Percentiles rank a stretch among this genome's conserved stretches.
Conservation (phyloP, 2,888 invertebrate species). For the Nasonovia ribisnigri region DNA sequence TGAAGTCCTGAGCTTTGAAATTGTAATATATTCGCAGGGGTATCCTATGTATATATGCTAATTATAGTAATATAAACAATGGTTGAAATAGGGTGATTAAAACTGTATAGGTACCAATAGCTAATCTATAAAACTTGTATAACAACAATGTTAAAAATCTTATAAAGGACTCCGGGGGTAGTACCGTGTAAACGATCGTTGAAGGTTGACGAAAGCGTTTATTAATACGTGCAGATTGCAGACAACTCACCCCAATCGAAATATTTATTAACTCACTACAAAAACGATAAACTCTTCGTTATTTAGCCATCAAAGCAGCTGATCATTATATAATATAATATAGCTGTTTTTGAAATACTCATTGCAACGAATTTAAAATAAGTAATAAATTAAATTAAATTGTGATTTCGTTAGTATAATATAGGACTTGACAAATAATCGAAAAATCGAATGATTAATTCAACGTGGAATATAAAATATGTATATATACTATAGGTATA, state of each 20-base stretch:
- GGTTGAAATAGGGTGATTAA: not conserved
- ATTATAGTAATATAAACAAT: not conserved
- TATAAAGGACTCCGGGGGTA: not conserved
- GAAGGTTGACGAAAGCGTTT: not conserved
- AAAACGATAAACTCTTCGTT: not conserved
- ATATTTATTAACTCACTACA: not conserved
- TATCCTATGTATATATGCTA: not conserved
- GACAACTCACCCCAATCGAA: not conserved
- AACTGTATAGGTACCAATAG: not conserved
- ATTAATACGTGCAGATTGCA: not conserved
- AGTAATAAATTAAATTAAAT: not conserved
- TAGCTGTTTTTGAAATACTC: not conserved
- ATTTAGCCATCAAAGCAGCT: not conserved
- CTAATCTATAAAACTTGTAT: not conserved
- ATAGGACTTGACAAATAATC: constrained; percentile 20
- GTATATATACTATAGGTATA: not conserved
- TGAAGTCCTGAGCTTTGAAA: not conserved
- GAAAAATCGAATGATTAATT: constrained; percentile 30
- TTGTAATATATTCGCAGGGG: not conserved
- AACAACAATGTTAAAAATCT: not conserved
- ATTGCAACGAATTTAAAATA: not conserved
- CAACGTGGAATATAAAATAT: not conserved
- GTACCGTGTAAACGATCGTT: not conserved
- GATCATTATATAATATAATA: not conserved
- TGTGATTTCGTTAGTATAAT: not conserved